Conservation (phyloP, 2,113 vertebrate genomes). For the Dendrocopos noguchii region DNA sequence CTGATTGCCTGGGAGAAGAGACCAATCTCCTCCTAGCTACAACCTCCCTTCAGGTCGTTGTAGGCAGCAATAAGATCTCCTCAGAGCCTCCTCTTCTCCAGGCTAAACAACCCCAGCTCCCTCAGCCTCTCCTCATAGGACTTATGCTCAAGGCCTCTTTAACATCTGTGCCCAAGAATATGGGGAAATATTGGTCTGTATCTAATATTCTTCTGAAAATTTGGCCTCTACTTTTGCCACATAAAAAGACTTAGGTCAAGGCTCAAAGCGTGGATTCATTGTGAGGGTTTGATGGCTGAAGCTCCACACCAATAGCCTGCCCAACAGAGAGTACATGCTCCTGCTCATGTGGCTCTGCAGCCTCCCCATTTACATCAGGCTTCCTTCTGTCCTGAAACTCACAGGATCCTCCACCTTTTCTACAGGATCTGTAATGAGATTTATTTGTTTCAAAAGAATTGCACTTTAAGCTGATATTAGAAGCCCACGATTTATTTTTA, state of each 20-base stretch:
- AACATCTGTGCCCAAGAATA: background rate
- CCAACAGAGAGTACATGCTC: fast-evolving
- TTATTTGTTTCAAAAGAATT: background rate
- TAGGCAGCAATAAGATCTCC: no score
- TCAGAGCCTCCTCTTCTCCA: no score
- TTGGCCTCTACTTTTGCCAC: background rate
- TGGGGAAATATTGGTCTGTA: background rate
- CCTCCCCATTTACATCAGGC: background rate
- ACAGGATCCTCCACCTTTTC: background rate
- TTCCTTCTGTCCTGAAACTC: background rate
- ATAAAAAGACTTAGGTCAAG: background rate
- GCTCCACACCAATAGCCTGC: background rate
- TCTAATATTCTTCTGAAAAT: background rate
- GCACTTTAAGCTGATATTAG: background rate
- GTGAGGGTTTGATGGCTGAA: background rate
- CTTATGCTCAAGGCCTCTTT: background rate
- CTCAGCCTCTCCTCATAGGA: no score
- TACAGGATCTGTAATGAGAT: background rate
- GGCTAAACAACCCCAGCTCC: no score
- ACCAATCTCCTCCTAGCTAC: no score
- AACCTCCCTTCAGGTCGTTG: no score
- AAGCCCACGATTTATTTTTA: background rate
- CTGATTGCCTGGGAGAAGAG: no score
- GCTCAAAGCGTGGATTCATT: background rate
- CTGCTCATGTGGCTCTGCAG: fast-evolving